Evolutionary conservation across 1,140 invertebrate genomes (phyloP).

Genomic region (Plectus sambesii): DNA sequence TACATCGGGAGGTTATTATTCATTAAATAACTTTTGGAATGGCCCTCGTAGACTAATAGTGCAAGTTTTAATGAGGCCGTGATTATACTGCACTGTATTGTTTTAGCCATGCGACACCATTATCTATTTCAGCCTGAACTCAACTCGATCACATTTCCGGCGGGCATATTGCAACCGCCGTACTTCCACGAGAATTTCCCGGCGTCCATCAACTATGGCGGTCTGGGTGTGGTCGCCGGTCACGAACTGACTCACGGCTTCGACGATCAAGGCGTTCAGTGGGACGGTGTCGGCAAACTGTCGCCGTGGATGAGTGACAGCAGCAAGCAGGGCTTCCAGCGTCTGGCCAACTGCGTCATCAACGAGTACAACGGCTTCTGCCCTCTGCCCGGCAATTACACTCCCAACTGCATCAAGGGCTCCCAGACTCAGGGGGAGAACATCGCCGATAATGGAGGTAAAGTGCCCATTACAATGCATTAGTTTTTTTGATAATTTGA

Average conservation of each 20-base stretch:
- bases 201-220: constrained; percentile 54
- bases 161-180: constrained; percentile 48
- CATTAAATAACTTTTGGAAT: too few relatives aligned
- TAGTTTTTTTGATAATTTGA: too few relatives aligned
- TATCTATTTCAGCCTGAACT: constrained; percentile 20
- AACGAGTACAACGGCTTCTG: constrained; percentile 68
- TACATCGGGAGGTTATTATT: too few relatives aligned
- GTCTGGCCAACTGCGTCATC: constrained; percentile 72
- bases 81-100: too few relatives aligned
- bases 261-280: constrained; percentile 57
- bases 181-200: constrained; percentile 54
- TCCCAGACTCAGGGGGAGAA: constrained; percentile 50
- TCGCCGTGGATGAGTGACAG: constrained; percentile 65
- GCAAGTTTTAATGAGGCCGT: too few relatives aligned
- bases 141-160: constrained; percentile 31
- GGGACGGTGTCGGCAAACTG: constrained; percentile 73
- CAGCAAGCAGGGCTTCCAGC: constrained; percentile 42
- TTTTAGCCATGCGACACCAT: constrained; percentile 7
- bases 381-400: constrained; percentile 55
- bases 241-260: constrained; percentile 54
- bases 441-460: constrained; percentile 51
- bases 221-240: constrained; percentile 52
- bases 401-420: constrained; percentile 47
- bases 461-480: too few relatives aligned
- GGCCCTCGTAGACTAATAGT: too few relatives aligned